phyloP scores from a whole-genome alignment of 2,797 vertebrate species.

The Synaphobranchus kaupii region DNA sequence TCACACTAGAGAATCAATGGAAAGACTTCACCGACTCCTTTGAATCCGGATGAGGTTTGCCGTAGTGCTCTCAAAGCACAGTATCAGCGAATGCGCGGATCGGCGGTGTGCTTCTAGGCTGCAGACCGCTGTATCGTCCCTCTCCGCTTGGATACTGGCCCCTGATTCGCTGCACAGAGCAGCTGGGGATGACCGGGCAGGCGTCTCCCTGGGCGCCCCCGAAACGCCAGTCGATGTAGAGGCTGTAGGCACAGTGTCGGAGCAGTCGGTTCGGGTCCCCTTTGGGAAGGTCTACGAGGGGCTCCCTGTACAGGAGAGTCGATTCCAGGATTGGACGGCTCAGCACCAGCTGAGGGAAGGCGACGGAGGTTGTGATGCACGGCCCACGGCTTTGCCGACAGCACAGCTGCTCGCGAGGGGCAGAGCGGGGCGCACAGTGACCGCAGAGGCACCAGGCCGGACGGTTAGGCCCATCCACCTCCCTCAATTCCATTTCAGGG shows the following conservation, averaged over 20 bases:
- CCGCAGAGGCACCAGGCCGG: constrained; percentile 74
- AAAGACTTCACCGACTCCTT: no score
- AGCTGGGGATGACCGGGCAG: constrained; percentile 75
- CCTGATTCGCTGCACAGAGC: constrained; percentile 75
- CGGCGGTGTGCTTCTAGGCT: not conserved
- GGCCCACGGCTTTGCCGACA: constrained; percentile 63
- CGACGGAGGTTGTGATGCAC: constrained; percentile 67
- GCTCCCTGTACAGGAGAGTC: constrained; percentile 73
- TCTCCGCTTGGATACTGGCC: constrained; percentile 62
- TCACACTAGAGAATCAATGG: not conserved
- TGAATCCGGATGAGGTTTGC: not conserved
- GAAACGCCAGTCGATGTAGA: constrained; percentile 78
- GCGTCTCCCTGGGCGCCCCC: constrained; percentile 59
- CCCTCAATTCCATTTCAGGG: constrained; percentile 24
- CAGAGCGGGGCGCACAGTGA: constrained; percentile 50
- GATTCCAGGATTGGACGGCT: constrained; percentile 62
- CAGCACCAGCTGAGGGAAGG: constrained; percentile 71
- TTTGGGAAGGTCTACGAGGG: constrained; percentile 54
- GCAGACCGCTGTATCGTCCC: constrained; percentile 70
- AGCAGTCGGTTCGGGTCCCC: constrained; percentile 44
- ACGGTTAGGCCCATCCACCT: not conserved
- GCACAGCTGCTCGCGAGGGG: constrained; percentile 74
- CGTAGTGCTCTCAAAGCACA: constrained; percentile 34
- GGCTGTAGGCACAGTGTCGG: constrained; percentile 72
- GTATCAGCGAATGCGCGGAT: constrained; percentile 23